These are phyloP conservation scores for Parotia lawesii DNA, from an alignment of 2,113 vertebrate genomes.

Conservation along the genomic window DNA sequence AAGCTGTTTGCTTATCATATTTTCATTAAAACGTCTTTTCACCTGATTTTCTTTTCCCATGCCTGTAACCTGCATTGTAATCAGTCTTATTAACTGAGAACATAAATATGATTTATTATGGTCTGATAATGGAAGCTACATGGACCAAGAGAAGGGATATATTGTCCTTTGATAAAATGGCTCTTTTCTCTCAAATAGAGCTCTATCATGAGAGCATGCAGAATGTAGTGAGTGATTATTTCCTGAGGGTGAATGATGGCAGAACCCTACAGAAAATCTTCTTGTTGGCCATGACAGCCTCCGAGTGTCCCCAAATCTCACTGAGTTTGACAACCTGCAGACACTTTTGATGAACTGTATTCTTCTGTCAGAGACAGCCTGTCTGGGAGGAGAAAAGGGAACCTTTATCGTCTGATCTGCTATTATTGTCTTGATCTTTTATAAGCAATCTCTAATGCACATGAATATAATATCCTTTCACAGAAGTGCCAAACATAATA, in stretches of 20 bases:
- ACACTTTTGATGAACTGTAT: constrained; percentile 90
- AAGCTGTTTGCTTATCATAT: constrained; percentile 82
- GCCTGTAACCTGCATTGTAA: constrained; percentile 76
- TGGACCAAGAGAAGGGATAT: constrained; percentile 86
- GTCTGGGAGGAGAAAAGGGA: constrained; percentile 84
- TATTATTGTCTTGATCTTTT: constrained; percentile 87
- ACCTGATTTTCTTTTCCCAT: constrained; percentile 78
- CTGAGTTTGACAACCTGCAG: constrained; percentile 93
- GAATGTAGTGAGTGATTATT: constrained; percentile 85
- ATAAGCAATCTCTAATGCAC: constrained; percentile 84
- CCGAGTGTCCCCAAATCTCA: constrained; percentile 79
- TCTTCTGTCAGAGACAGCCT: constrained; percentile 85
- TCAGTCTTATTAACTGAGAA: constrained; percentile 84
- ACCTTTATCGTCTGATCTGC: constrained; percentile 82
- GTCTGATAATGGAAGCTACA: constrained; percentile 85
- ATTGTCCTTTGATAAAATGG: constrained; percentile 85
- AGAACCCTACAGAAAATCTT: constrained; percentile 86
- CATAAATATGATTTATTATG: constrained; percentile 87
- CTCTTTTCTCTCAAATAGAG: constrained; percentile 80
- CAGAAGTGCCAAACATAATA: constrained; percentile 82
- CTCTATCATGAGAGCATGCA: constrained; percentile 78
- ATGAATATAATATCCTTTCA: constrained; percentile 84
- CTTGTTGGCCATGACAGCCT: constrained; percentile 88
- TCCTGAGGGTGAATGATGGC: constrained; percentile 91
- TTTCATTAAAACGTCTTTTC: constrained; percentile 83